Conservation (phyloP, 2,113 vertebrate species). For the Beaufortia kweichowensis region DNA sequence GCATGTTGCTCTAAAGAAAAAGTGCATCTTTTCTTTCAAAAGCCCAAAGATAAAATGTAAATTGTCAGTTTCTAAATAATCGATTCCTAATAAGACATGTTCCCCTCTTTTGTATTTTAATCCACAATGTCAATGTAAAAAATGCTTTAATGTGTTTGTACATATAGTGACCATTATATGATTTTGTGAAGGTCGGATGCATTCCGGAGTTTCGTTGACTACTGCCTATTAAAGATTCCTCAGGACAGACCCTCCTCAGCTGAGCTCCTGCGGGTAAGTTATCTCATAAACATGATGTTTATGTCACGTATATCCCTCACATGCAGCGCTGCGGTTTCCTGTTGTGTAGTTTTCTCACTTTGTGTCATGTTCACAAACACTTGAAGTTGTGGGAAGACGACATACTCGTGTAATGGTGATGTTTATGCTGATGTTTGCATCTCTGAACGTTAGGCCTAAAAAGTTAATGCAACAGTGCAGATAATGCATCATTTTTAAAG, state of each 20-base stretch:
- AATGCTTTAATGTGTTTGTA: no score
- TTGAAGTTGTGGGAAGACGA: background rate
- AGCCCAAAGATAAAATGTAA: no score
- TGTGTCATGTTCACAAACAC: slow-evolving; percentile 34
- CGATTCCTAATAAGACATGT: no score
- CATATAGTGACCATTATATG: background rate
- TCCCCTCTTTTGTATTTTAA: no score
- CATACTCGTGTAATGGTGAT: background rate
- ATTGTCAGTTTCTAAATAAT: no score
- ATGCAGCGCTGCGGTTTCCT: background rate
- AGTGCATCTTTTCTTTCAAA: no score
- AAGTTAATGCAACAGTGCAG: no score
- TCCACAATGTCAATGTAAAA: no score
- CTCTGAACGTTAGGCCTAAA: no score
- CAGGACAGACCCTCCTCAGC: slow-evolving; percentile 95
- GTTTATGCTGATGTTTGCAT: background rate
- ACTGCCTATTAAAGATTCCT: slow-evolving; percentile 99
- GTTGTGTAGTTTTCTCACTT: slow-evolving; percentile 19
- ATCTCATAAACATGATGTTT: slow-evolving; percentile 53
- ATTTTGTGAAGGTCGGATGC: slow-evolving; percentile 83
- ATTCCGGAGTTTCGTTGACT: slow-evolving; percentile 97
- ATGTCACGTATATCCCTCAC: slow-evolving; percentile 27
- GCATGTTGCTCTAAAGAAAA: no score
- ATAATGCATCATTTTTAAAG: no score
- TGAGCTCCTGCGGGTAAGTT: slow-evolving; percentile 91